Conservation (phyloP, 53 echinoderm and acorn worm genomes). For the Antedon mediterranea region DNA sequence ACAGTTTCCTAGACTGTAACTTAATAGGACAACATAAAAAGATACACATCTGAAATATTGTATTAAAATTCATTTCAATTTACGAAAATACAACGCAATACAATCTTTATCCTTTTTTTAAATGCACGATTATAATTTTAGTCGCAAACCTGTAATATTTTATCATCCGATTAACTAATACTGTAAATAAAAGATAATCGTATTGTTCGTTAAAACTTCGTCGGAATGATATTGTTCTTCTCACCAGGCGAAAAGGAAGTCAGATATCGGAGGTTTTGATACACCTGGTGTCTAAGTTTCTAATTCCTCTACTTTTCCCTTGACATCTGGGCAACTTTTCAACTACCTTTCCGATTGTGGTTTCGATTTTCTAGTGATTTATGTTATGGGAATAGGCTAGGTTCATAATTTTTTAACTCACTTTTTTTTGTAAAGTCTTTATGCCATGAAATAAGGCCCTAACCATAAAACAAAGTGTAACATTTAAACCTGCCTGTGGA, state of each 20-base stretch:
- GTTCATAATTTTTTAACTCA: background rate
- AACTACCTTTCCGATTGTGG: background rate
- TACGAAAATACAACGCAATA: background rate
- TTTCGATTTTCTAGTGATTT: background rate
- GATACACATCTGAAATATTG: background rate
- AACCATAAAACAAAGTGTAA: no score
- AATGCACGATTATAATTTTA: background rate
- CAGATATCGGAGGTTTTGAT: background rate
- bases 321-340: background rate
- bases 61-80: background rate
- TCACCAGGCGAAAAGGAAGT: background rate
- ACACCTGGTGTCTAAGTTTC: background rate
- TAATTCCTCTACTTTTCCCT: background rate
- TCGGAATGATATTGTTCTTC: background rate
- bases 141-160: background rate
- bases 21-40: background rate
- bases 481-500: no score
- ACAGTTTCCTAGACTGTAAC: background rate
- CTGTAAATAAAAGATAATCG: background rate
- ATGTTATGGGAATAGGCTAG: background rate
- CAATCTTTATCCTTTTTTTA: background rate
- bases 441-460: no score
- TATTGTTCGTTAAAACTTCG: background rate
- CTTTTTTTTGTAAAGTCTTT: no score
- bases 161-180: no score